A percentile compares a stretch with the other conserved stretches of the same genome.
These are phyloP conservation scores for Syncerus caffer DNA, from an alignment of 2,797 vertebrate species.

Conservation along the genomic window DNA sequence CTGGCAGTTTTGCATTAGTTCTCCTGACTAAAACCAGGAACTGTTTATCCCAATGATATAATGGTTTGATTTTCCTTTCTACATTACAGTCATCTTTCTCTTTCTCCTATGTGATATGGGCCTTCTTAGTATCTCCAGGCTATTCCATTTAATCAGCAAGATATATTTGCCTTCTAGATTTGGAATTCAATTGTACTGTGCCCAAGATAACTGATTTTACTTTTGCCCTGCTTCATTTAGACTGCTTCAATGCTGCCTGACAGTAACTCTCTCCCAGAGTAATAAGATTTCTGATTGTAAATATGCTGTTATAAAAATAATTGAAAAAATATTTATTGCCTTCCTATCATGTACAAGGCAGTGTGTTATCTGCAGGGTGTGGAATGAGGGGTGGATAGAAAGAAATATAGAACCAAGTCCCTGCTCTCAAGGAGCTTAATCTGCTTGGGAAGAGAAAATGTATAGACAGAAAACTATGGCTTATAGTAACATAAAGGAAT, in stretches of 20 bases:
- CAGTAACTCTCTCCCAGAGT: neutral
- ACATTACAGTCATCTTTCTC: neutral
- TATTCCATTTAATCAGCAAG: conserved; percentile 45
- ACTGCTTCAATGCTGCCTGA: neutral
- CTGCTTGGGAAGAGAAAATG: neutral
- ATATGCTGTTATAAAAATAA: conserved; percentile 54
- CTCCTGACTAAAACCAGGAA: conserved; percentile 23
- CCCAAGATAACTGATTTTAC: conserved; percentile 16
- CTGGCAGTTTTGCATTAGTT: conserved; percentile 41
- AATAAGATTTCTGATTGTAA: conserved; percentile 38
- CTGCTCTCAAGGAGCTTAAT: neutral
- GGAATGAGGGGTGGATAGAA: neutral
- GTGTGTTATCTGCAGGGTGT: conserved; percentile 29
- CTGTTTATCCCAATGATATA: conserved; percentile 20
- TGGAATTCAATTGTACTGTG: conserved; percentile 38
- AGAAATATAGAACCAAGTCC: neutral
- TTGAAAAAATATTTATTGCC: conserved; percentile 33
- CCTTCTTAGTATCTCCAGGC: conserved; percentile 14
- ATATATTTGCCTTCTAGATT: conserved; percentile 24
- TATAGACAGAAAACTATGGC: neutral
- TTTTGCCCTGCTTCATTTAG: neutral
- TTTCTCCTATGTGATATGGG: neutral
- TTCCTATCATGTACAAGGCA: conserved; percentile 22
- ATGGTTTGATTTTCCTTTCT: conserved; percentile 30
- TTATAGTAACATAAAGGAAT: neutral